Evolutionary conservation across 2,113 vertebrate species (phyloP), one percentile per base, ranked within the genome.

Genomic region (Crypturellus undulatus): DNA sequence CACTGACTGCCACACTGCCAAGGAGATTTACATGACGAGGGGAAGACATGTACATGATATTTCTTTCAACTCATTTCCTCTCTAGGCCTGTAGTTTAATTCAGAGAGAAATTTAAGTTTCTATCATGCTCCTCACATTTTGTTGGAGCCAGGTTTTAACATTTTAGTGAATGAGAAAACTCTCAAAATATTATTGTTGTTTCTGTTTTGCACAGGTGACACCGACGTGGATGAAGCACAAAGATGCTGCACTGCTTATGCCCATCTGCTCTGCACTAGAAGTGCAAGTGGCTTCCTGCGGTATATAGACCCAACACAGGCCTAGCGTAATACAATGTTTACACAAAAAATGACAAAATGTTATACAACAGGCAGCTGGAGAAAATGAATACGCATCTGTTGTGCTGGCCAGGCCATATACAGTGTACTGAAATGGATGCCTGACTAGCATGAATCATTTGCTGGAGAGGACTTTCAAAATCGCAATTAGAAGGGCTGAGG

Each of bases 21-120:
- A 92, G 90, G 80, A 79, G 91, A 96, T 95, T 95, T 95, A 84
- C 92, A 67, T 69, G 78, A 95, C 94, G 94, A 95, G 84, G 92
- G 87, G 91, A 93, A 91, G 94, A 95, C 91, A 93, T 65, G 77
- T 84, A 93, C 70, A 62, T 36, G 65, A 84, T 65, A 71, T 89
- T 94, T 93, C 92, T 96, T 94, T 34, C 73, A 82, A 62, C 91
- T 95, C 63, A 30, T 93, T 96, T 95, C 84, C 94, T 96, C 81
- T 87, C 56, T 82, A 18, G 64, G 49, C 16, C 34, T 83, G 32
- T 83, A 80, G 54, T 83, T 77, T 22, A 83, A 20, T 34, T 81
- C 84, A n/a, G 65, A 91, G 32, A 78, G 45, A 79, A 89, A 84
- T 64, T 56, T 60, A 78, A 68, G 38, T 71, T 96, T 79, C 49